A percentile compares a stretch with the other conserved stretches of the same genome.
phyloP scores from a whole-genome alignment of 2,888 invertebrate genomes.

The Nipponacmea schrenckii region DNA sequence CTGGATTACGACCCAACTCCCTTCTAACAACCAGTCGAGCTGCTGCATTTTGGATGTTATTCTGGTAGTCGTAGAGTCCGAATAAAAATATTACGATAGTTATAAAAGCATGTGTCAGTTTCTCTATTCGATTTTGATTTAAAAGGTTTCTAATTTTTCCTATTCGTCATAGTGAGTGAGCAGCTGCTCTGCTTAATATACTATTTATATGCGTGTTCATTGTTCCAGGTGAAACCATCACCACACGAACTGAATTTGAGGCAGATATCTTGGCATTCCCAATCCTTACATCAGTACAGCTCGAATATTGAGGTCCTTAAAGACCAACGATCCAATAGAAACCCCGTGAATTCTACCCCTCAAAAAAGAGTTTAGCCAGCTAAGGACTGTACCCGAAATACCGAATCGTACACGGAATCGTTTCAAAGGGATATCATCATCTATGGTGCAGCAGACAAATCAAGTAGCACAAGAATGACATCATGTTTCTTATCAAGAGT shows the following conservation, averaged over 20 bases:
- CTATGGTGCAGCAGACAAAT: too few relatives aligned
- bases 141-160: not conserved
- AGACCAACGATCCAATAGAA: not conserved
- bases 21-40: conserved; percentile 5
- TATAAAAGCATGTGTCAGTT: not conserved
- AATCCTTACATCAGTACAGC: not conserved
- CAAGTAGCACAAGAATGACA: too few relatives aligned
- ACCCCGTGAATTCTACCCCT: too few relatives aligned
- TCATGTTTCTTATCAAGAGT: too few relatives aligned
- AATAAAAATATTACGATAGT: not conserved
- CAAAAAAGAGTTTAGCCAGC: too few relatives aligned
- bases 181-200: not conserved
- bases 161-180: not conserved
- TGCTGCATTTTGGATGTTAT: conserved; percentile 8
- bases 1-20: not conserved
- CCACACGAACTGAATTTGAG: not conserved
- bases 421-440: too few relatives aligned
- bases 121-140: not conserved
- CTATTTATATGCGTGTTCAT: not conserved
- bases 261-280: not conserved
- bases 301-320: not conserved
- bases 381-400: too few relatives aligned
- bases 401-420: too few relatives aligned
- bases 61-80: not conserved
- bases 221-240: not conserved